Percentiles rank a stretch among this genome's conserved stretches.
These are phyloP conservation scores for Chloroceryle inda DNA, from an alignment of 2,797 vertebrate species.

Conservation along the genomic window DNA sequence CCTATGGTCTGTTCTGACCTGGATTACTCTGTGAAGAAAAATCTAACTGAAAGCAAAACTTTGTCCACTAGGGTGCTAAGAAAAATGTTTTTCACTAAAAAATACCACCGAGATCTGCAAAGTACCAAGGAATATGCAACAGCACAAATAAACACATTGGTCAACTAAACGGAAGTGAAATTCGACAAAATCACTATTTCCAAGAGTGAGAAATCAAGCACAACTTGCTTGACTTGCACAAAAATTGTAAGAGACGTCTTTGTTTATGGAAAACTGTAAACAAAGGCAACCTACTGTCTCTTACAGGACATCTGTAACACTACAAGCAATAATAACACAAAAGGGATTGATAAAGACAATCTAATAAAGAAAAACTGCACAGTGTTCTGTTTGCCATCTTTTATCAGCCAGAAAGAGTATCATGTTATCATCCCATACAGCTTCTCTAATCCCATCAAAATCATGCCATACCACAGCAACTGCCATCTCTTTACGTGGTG, in stretches of 20 bases:
- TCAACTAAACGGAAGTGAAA: not conserved
- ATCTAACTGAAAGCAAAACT: not conserved
- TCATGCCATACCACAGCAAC: not conserved
- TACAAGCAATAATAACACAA: not conserved
- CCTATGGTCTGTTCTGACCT: not conserved
- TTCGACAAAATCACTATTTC: not conserved
- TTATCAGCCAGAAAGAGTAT: not conserved
- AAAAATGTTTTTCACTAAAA: not conserved
- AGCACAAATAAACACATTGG: not conserved
- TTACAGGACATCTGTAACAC: not conserved
- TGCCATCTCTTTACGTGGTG: not conserved
- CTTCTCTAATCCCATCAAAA: slow-evolving; percentile 21
- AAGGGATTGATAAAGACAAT: slow-evolving; percentile 6
- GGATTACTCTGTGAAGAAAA: not conserved
- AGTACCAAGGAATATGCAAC: not conserved
- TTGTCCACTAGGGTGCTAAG: not conserved
- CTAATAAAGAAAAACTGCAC: not conserved
- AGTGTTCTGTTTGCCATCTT: slow-evolving; percentile 4
- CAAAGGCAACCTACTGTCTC: not conserved
- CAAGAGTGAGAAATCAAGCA: not conserved
- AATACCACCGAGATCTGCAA: not conserved
- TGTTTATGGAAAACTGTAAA: not conserved
- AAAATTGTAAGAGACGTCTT: not conserved
- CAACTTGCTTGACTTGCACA: not conserved
- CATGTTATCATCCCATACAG: not conserved